Evolutionary conservation across 2,888 invertebrate genomes (phyloP), one percentile per base, ranked within the genome.

Genomic region (Drosophila colorata): DNA sequence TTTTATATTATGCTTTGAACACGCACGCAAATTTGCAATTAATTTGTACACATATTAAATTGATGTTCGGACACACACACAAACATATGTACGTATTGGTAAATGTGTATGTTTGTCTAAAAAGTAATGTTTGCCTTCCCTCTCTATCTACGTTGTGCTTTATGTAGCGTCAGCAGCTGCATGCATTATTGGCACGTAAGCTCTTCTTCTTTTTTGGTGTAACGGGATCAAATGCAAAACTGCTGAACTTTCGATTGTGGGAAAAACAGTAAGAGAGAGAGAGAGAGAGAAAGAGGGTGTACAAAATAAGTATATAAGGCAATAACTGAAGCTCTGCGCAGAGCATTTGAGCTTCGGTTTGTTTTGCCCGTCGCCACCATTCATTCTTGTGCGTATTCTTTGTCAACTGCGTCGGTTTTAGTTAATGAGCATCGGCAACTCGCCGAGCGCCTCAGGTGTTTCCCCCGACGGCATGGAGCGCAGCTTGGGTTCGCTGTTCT

Each of bases 401-500:
- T 83, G 84, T 72, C 77, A 80, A 78, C 74, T 78, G 70, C 49
- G 80, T 86, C 63, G 64, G 56, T 35, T 76, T 47, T 37, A 53
- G 69, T 69, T 78, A 80, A 83, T 83, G 69, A 75, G 78, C 69
- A 61, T 58, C 77, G 64, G 74, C 77, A 46, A 73, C 72, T 75
- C 70, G 61, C 69, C 74, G 71, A 58, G 60, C 66, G 76, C 73
- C 71, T 83, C 79, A 86, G 83, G 83, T 83, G 87, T 83, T 86
- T 84, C 80, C 80, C 80, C 59, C 51, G 76, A 57, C 58, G 66
- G 66, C 70, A 52, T 52, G 40, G 28, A 64, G 63, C 52, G 63
- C 48, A 60, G 68, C 56, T 67, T 64, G 46, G 41, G 35, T 51
- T 47, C 37, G 41, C 40, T 35, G 65, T 59, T 61, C 67, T 75